Percentiles rank a stretch among this genome's conserved stretches.
Evolutionary conservation across 92 coral and sea anemone species (phyloP).

Genomic region (Diadumene lineata): DNA sequence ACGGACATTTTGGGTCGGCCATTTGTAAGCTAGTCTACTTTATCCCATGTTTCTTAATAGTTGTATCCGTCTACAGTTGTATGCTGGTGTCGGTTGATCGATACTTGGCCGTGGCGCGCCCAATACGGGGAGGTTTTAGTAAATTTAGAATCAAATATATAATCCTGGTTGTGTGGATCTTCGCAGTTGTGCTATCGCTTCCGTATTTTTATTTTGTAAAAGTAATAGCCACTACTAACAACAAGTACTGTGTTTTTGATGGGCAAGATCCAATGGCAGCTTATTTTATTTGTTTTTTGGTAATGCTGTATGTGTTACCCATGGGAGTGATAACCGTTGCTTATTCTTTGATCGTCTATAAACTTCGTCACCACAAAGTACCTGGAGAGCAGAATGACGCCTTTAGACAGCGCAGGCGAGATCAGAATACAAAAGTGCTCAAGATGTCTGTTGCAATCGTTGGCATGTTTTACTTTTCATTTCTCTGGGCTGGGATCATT

Average conservation of each 20-base stretch:
- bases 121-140: conserved; percentile 30
- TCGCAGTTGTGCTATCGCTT: conserved; percentile 15
- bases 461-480: neutral
- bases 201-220: conserved; percentile 30
- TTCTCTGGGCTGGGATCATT: neutral
- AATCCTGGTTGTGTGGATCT: conserved; percentile 41
- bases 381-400: conserved; percentile 15
- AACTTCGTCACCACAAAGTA: conserved; percentile 16
- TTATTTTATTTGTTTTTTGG: neutral
- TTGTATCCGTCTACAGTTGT: conserved; percentile 47
- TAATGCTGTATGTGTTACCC: neutral
- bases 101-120: conserved; percentile 37
- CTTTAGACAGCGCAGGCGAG: conserved; percentile 3
- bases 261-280: neutral
- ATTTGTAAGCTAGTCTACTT: conserved; percentile 53
- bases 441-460: conserved; percentile 14
- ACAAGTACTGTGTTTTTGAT: conserved; percentile 14
- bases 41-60: conserved; percentile 31
- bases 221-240: neutral
- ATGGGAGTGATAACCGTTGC: neutral
- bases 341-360: neutral
- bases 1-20: conserved; percentile 40
- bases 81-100: conserved; percentile 51
- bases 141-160: conserved; percentile 24
- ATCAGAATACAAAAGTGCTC: conserved; percentile 24